Percentiles rank a stretch among this genome's conserved stretches.
Conservation (phyloP, 2,113 vertebrate species). For the Orcinus orca region DNA sequence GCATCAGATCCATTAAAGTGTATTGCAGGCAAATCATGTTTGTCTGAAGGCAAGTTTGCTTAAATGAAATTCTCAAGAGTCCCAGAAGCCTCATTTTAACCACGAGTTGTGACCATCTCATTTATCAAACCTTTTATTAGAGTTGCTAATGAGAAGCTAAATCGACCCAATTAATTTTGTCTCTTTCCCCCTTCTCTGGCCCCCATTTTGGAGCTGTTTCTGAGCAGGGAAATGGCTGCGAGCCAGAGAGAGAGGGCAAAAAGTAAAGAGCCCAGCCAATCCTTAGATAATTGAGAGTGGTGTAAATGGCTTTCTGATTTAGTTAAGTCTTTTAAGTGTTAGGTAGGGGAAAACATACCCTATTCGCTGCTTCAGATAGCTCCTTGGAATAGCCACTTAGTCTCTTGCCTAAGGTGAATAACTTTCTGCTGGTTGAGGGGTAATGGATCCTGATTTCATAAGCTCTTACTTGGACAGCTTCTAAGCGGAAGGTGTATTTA, state of each 20-base stretch:
- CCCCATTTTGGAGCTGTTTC: conserved; percentile 40
- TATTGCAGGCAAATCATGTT: conserved; percentile 4
- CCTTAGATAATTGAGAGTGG: conserved; percentile 52
- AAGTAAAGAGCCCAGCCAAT: conserved; percentile 49
- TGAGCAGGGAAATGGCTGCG: conserved; percentile 26
- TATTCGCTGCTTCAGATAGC: conserved; percentile 51
- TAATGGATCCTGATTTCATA: conserved; percentile 57
- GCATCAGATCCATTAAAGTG: conserved; percentile 23
- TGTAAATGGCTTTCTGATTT: conserved; percentile 71
- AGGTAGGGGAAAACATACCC: conserved; percentile 31
- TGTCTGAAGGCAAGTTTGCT: conserved; percentile 57
- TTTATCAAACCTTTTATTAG: conserved; percentile 56
- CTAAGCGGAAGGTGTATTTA: conserved; percentile 43
- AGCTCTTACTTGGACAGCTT: conserved; percentile 38
- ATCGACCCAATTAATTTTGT: conserved; percentile 42
- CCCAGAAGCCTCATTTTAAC: conserved; percentile 28
- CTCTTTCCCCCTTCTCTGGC: neutral
- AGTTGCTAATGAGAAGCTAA: conserved; percentile 57
- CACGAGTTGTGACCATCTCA: conserved; percentile 34
- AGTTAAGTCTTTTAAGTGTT: conserved; percentile 63
- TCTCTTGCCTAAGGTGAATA: conserved; percentile 61
- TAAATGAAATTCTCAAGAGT: conserved; percentile 54
- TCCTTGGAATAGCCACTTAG: conserved; percentile 57
- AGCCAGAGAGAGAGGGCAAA: conserved; percentile 32
- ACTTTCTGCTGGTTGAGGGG: conserved; percentile 37